Conservation (phyloP, 2,797 vertebrate species). For the Hybognathus amarus region DNA sequence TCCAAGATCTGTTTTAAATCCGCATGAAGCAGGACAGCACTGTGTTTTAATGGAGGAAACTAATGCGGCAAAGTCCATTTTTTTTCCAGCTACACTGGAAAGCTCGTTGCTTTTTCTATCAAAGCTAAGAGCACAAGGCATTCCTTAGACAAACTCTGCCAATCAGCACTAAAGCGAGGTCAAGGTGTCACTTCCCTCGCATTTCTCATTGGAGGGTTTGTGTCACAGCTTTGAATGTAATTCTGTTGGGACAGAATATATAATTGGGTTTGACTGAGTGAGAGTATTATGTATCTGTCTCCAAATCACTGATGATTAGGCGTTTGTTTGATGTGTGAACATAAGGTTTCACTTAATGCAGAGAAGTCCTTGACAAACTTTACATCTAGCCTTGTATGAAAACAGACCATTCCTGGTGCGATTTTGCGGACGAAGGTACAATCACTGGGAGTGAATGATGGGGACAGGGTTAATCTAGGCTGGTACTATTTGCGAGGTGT, state of each 20-base stretch:
- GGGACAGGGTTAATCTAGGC: conserved; percentile 41
- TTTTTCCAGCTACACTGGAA: conserved; percentile 36
- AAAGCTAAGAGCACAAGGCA: conserved; percentile 44
- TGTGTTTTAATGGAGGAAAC: conserved; percentile 7
- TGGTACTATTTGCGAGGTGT: conserved; percentile 24
- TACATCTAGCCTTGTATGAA: conserved; percentile 37
- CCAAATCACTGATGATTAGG: conserved; percentile 60
- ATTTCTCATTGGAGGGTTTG: conserved; percentile 57
- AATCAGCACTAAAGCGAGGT: conserved; percentile 65
- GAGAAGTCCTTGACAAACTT: conserved; percentile 46
- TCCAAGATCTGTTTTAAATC: conserved; percentile 23
- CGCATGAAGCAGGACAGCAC: neutral
- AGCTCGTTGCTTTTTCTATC: conserved; percentile 50
- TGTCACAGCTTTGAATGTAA: conserved; percentile 57
- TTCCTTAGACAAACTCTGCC: conserved; percentile 53
- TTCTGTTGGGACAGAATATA: conserved; percentile 50
- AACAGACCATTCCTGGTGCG: conserved; percentile 37
- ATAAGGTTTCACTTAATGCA: conserved; percentile 56
- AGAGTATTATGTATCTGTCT: conserved; percentile 60
- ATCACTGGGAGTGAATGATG: conserved; percentile 36
- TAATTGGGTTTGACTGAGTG: conserved; percentile 55
- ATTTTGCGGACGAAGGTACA: conserved; percentile 34
- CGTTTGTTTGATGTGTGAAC: conserved; percentile 60
- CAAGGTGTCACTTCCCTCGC: conserved; percentile 52
- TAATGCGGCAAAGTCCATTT: conserved; percentile 23